Conservation (phyloP, 1,140 invertebrate species). For the Grapholita molesta region DNA sequence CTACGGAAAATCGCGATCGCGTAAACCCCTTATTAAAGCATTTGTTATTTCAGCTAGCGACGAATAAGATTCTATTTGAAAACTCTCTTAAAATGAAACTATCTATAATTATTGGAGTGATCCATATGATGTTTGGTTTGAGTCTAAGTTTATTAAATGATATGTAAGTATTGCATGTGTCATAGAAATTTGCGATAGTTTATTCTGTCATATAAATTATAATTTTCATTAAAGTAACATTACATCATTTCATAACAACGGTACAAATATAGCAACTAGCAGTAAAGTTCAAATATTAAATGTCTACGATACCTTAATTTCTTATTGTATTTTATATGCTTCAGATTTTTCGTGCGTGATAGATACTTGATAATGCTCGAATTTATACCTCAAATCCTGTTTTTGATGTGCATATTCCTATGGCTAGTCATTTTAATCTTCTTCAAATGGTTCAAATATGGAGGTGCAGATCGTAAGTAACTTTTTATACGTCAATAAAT, state of each 20-base stretch:
- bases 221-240: too few relatives aligned
- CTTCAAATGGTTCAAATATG: conserved; percentile 89
- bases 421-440: conserved; percentile 92
- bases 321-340: conserved; percentile 44
- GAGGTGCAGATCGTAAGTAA: conserved; percentile 64
- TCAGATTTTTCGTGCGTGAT: conserved; percentile 83
- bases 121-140: conserved; percentile 95
- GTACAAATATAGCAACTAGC: too few relatives aligned
- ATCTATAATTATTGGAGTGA: conserved; percentile 93
- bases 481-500: not conserved
- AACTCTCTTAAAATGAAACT: conserved; percentile 98
- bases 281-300: not conserved
- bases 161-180: conserved; percentile 78
- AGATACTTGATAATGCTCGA: conserved; percentile 86
- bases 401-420: conserved; percentile 89
- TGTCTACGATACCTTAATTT: too few relatives aligned
- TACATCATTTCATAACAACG: too few relatives aligned
- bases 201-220: too few relatives aligned
- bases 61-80: conserved; percentile 94
- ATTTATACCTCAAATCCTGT: conserved; percentile 93
- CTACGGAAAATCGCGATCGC: not conserved
- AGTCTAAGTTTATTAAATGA: conserved; percentile 89
- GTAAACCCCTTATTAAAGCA: conserved; percentile 26
- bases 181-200: not conserved
- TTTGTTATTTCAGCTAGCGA: conserved; percentile 81